Evolutionary conservation across 2,113 vertebrate species (phyloP).

Genomic region (Coturnix japonica): DNA sequence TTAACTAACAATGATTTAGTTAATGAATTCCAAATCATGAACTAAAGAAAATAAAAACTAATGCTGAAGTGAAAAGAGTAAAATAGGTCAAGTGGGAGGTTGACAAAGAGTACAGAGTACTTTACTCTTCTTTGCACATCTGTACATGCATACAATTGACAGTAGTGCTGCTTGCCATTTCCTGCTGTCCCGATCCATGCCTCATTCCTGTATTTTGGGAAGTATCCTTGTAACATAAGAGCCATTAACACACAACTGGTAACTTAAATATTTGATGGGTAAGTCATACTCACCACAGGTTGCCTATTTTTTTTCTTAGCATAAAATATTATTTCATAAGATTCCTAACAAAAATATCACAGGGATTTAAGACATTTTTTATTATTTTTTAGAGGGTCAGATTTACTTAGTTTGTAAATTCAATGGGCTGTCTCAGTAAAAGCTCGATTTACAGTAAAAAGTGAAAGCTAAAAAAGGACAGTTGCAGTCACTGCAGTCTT

Average conservation of each 20-base stretch:
- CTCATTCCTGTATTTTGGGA: background rate
- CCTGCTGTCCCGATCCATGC: rapidly evolving
- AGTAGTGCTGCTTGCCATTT: background rate
- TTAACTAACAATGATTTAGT: no score
- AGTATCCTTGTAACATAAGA: background rate
- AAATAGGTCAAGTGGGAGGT: background rate
- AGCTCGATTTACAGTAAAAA: background rate
- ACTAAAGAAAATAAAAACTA: background rate
- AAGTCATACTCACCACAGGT: background rate
- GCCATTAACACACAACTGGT: background rate
- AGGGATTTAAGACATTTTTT: background rate
- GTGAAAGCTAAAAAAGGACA: background rate
- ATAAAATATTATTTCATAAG: rapidly evolving
- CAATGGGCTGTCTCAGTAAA: background rate
- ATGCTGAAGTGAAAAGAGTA: background rate
- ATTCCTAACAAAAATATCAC: background rate
- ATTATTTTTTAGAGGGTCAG: background rate
- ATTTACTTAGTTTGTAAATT: background rate
- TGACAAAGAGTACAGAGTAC: background rate
- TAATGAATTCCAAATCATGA: background rate
- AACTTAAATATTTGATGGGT: background rate
- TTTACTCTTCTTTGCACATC: background rate
- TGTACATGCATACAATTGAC: background rate
- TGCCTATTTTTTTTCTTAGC: background rate
- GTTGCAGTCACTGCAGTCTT: background rate